Evolutionary conservation across 1,140 invertebrate genomes (phyloP), one percentile per base, ranked within the genome.

Genomic region (Tachypleus tridentatus): DNA sequence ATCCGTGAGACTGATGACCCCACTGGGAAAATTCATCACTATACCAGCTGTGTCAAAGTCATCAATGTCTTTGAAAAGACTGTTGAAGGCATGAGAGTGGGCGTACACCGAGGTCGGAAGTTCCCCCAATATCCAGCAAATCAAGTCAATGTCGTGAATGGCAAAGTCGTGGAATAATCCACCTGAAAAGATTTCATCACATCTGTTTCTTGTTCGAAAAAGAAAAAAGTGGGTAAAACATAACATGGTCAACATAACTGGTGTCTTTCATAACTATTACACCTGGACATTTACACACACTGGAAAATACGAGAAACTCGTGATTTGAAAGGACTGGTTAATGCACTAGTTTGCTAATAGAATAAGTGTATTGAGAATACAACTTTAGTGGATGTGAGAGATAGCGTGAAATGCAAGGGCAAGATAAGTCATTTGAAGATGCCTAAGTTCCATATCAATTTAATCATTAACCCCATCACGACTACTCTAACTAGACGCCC

Each of bases 101-200:
- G 80, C 80, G 69, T 79, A 80, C 2, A 86, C 82, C 66, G 74
- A 70, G 5, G 66, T 70, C 3, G 85, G 85, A 60, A 78, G 78
- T 58, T 76, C 71, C 0, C 70, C 73, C 50, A 73, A n/a, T 7
- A 74, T 56, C 69, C 72, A 72, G 54, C 72, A 73, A 8, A 75
- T 70, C 10, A 73, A 61, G 64, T 87, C 86, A 65, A 88, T 81
- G 73, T 88, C 86, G 68, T 88, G 86, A 5, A 87, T 84, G 60
- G 83, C 79, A 66, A 85, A 86, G 72, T 87, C 86, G 65, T 86
- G 83, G 70, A 85, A 86, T 52, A 87, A 85, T n/a, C 85, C 85
- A 65, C 85, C 85, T 84, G 70, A 61, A 71, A 65, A 49, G 2
- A 7, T 53, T 65, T 58, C 48, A n/a, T 49, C 9, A 9, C 8